These are phyloP conservation scores for Zeugodacus cucurbitae DNA, from an alignment of 1,140 invertebrate species.

Conservation along the genomic window DNA sequence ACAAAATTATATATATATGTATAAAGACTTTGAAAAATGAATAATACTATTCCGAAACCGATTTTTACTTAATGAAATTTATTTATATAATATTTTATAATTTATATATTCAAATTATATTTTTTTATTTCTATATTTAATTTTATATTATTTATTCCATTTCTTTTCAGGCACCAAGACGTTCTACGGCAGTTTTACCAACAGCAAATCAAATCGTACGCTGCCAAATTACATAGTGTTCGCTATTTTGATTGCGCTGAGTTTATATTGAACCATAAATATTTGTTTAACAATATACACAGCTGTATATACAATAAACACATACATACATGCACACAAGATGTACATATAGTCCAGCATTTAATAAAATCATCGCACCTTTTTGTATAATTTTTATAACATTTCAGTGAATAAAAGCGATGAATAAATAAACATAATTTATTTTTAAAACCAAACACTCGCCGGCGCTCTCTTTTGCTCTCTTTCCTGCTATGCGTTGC, in stretches of 20 bases:
- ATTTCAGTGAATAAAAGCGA: neutral
- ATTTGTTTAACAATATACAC: neutral
- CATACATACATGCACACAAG: too few species aligned
- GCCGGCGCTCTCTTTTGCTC: neutral
- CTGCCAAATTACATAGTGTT: neutral
- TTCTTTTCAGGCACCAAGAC: neutral
- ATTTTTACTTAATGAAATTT: too few species aligned
- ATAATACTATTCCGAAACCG: too few species aligned
- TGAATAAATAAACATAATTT: constrained; percentile 13
- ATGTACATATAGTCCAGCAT: neutral
- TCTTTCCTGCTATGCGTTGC: neutral
- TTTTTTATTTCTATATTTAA: too few species aligned
- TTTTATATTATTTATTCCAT: neutral
- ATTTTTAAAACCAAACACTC: neutral
- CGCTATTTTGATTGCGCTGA: neutral
- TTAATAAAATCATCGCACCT: neutral
- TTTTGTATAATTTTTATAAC: neutral
- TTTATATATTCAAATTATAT: too few species aligned
- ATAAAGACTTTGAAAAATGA: too few species aligned
- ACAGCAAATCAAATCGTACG: neutral
- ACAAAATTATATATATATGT: too few species aligned
- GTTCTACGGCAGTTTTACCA: neutral
- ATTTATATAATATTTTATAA: too few species aligned
- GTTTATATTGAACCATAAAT: neutral
- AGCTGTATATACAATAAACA: too few species aligned